A percentile compares a stretch with the other conserved stretches of the same genome.
Conservation (phyloP, 1,140 invertebrate species). For the Samia ricini region DNA sequence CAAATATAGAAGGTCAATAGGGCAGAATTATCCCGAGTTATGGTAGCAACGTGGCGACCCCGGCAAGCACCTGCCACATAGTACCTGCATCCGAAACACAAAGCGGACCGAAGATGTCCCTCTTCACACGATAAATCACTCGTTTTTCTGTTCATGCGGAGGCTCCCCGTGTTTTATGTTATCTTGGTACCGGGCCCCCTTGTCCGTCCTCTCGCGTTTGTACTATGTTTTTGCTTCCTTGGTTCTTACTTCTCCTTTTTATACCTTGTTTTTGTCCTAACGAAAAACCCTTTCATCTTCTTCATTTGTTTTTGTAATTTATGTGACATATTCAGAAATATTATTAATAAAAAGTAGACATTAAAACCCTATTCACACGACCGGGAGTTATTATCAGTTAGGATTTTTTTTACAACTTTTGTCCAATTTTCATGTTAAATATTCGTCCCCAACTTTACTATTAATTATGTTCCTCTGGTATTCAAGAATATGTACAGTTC, state of each 20-base stretch:
- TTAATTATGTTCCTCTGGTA: too few species aligned
- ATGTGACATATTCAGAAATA: too few species aligned
- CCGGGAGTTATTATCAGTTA: too few species aligned
- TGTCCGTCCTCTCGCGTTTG: constrained; percentile 2
- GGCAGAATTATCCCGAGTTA: neutral
- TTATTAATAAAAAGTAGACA: too few species aligned
- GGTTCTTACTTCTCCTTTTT: constrained; percentile 37
- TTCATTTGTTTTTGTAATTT: too few species aligned
- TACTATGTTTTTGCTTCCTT: constrained; percentile 7
- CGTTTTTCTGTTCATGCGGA: constrained; percentile 49
- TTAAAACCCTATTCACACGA: too few species aligned
- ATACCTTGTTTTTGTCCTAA: constrained; percentile 20
- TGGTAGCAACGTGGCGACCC: neutral
- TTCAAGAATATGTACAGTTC: too few species aligned
- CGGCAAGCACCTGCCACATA: constrained; percentile 23
- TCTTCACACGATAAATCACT: constrained; percentile 73
- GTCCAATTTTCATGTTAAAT: too few species aligned
- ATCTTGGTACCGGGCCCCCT: constrained; percentile 34
- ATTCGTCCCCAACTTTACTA: too few species aligned
- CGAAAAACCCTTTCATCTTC: neutral
- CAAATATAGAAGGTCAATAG: too few species aligned
- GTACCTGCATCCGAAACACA: constrained; percentile 49
- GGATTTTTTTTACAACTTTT: too few species aligned
- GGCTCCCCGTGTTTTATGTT: constrained; percentile 60
- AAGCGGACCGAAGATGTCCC: constrained; percentile 55